Percentiles rank a stretch among this genome's conserved stretches.
Conservation (phyloP, 2,797 vertebrate species). For the Microctenopoma lineatum region DNA sequence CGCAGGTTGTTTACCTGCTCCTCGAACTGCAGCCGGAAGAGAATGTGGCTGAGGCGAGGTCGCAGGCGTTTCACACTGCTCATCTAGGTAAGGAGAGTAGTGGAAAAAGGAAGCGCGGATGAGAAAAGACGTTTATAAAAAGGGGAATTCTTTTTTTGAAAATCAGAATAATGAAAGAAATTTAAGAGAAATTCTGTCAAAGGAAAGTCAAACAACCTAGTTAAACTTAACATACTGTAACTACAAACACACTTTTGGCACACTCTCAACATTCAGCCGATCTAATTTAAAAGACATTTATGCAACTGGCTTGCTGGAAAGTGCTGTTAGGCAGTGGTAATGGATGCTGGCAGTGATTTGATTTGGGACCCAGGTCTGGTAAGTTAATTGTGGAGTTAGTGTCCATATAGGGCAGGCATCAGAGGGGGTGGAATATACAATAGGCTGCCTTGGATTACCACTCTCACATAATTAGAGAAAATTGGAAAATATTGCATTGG, state of each 20-base stretch:
- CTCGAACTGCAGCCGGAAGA: constrained; percentile 98
- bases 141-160: background rate
- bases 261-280: constrained; percentile 52
- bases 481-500: constrained; percentile 87
- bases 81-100: constrained; percentile 85
- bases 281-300: constrained; percentile 75
- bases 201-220: constrained; percentile 39
- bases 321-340: constrained; percentile 80
- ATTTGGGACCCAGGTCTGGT: constrained; percentile 80
- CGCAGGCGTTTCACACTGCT: constrained; percentile 92
- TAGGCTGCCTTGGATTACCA: constrained; percentile 82
- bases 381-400: constrained; percentile 83
- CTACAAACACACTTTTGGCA: constrained; percentile 51
- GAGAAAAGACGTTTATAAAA: constrained; percentile 7
- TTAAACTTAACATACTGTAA: constrained; percentile 52
- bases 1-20: constrained; percentile 95
- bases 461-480: constrained; percentile 84
- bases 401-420: constrained; percentile 76
- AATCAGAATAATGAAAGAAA: constrained; percentile 17
- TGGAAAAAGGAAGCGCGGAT: background rate
- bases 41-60: constrained; percentile 93
- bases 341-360: constrained; percentile 82
- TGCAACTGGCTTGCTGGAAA: constrained; percentile 67
- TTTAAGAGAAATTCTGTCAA: background rate
- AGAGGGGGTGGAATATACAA: constrained; percentile 77